Evolutionary conservation across 2,113 vertebrate genomes (phyloP), one percentile per base, ranked within the genome.

Genomic region (Pomatorhinus ruficollis): DNA sequence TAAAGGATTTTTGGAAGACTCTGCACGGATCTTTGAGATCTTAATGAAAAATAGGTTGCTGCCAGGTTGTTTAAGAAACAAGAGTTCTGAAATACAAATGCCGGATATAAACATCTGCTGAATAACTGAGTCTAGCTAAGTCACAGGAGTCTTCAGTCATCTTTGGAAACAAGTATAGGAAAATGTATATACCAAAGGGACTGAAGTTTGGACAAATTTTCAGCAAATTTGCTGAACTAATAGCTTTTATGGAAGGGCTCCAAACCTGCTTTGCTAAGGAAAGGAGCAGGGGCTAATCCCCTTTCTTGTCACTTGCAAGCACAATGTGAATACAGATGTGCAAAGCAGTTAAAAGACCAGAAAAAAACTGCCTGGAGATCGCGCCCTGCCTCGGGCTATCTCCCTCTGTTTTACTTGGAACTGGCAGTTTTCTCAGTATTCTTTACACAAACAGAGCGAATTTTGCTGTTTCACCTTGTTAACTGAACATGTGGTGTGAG

Each of bases 241-340:
- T 82, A 96, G 97, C 92, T 93, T 97, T 95, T 79, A 90, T 97
- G 96, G 97, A 98, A 95, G 71, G 65, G 30, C 71, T 97, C 97
- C 97, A 97, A 95, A 90, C n/a, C 60, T 74, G 47, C 82, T 83
- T 57, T 0, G 0, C 50, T 69, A 61, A 89, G 57, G 37, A 57
- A 92, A 91, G 74, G 63, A 95, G 66, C 0, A 20, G 45, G 71
- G 85, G 69, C 75, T 85, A 83, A 96, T 96, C 47, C 91, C 27
- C 64, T 85, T 90, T 61, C 94, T 94, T 84, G 61, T 76, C 75
- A 88, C 87, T 94, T 8, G 7, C 47, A 35, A 93, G 45, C 59
- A 49, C 24, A 9, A 39, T 37, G 44, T 79, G 91, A 95, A 90
- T 95, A 84, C 96, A 97, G 97, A 97, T 97, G 96, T 95, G 83